Base-by-base conservation (phyloP, 1,140 invertebrate genomes). In the Aphis gossypii region DNA sequence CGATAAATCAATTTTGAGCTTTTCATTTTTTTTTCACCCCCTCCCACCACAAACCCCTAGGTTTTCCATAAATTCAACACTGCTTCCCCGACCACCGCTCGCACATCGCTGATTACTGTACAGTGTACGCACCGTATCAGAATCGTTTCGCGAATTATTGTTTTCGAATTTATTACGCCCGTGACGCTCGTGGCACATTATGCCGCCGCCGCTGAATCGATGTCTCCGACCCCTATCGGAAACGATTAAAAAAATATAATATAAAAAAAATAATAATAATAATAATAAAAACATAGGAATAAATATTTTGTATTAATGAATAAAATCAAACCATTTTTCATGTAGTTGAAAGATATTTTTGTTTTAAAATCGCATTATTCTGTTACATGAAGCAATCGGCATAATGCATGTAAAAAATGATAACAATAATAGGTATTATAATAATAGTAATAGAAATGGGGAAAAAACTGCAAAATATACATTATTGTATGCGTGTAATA, bases 91-190 rank as follows among this genome's bases (percentile, higher is more conserved):
- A 2, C 84, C 21, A 18, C 25, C 41, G 44, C 21, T 44, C 44
- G 25, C 23, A 35, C 51, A 5, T 21, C n/a, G 14, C 21, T 35
- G 51, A 41, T 35, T 54, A 89, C 48, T 21, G 14, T 89, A 54
- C n/a, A 89, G n/a, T 9, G 14, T 89, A 54, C n/a, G 9, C n/a
- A 23, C 20, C 30, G 46, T 88, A 89, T 89, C 87, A 25, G 87
- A 89, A 90, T 56, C 51, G 88, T 60, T 90, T 68, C 38, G 38
- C 89, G 30, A 90, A 90, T 90, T 90, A 90, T 90, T 90, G 89
- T 90, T 90, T 90, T 68, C 25, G 54, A 90, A 90, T 90, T 90
- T 90, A 90, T 90, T 68, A 90, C 54, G 91, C 76, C 76, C 76
- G 76, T 86, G n/a, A 56, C 46, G 51, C 91, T 86, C 76, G 91